A percentile compares a stretch with the other conserved stretches of the same genome.
These are phyloP conservation scores for Chiloscyllium punctatum DNA, from an alignment of 2,797 vertebrate genomes.

Conservation along the genomic window DNA sequence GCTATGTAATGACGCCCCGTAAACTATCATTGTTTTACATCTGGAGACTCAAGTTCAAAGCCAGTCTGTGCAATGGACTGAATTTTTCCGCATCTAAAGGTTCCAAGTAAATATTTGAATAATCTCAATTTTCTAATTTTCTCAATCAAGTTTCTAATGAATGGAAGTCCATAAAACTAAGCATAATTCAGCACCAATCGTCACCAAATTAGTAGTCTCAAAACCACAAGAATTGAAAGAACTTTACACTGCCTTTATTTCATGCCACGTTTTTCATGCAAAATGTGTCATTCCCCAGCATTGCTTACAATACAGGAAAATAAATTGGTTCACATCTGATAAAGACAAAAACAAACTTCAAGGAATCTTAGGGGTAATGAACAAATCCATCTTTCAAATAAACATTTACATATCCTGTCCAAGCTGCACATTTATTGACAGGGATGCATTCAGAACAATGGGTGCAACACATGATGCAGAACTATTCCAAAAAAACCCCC, in stretches of 20 bases:
- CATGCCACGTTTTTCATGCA: not conserved
- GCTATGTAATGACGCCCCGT: too few species aligned
- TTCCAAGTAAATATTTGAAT: not conserved
- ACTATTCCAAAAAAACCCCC: not conserved
- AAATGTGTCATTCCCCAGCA: not conserved
- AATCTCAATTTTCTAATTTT: not conserved
- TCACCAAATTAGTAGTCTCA: not conserved
- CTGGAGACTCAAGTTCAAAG: not conserved
- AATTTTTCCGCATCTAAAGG: not conserved
- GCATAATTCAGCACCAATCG: not conserved
- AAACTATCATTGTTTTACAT: not conserved
- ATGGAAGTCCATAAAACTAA: not conserved
- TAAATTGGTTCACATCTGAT: not conserved
- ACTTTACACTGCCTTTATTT: not conserved
- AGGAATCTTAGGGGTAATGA: not conserved
- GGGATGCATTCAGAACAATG: constrained; percentile 8
- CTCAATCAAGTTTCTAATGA: not conserved
- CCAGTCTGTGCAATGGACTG: not conserved
- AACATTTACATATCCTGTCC: not conserved
- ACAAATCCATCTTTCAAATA: not conserved
- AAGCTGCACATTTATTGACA: not conserved
- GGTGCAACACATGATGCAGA: not conserved
- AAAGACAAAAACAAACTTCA: not conserved
- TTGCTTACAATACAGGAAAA: not conserved
- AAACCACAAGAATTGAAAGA: not conserved